Conservation (phyloP, 2,888 invertebrate species). For the Blastobasis lacticolella region DNA sequence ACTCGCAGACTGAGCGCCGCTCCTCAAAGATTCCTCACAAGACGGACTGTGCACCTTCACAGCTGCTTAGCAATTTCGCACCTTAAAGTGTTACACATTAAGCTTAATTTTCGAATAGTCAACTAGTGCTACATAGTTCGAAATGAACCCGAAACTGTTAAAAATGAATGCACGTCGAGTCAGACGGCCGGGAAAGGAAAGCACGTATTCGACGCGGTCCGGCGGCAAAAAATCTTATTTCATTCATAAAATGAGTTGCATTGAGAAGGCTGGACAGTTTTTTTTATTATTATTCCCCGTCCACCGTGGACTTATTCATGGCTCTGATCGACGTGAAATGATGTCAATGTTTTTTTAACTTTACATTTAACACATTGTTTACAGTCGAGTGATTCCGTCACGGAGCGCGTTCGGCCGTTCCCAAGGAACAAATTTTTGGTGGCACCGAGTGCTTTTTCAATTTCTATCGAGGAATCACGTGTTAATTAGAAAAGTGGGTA, state of each 20-base stretch:
- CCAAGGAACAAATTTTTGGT: conserved; percentile 20
- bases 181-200: conserved; percentile 59
- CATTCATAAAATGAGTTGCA: conserved; percentile 73
- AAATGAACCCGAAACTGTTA: conserved; percentile 37
- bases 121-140: conserved; percentile 28
- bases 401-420: conserved; percentile 36
- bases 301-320: conserved; percentile 28
- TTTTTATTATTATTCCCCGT: conserved; percentile 31
- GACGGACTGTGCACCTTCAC: conserved; percentile 27
- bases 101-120: too few relatives aligned
- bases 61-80: not conserved
- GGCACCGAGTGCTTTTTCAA: not conserved
- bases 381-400: conserved; percentile 55
- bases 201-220: conserved; percentile 71
- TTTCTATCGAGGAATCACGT: not conserved
- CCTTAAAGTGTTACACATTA: too few relatives aligned
- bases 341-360: conserved; percentile 49
- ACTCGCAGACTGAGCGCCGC: conserved; percentile 24
- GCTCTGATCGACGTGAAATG: conserved; percentile 68
- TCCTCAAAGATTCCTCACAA: conserved; percentile 41
- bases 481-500: not conserved
- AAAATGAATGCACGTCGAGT: conserved; percentile 68
- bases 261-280: conserved; percentile 43
- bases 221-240: conserved; percentile 63
- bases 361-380: conserved; percentile 62